Percentiles rank a stretch among this genome's conserved stretches.
phyloP scores from a whole-genome alignment of 2,888 invertebrate species.

The Drosophila sordidula region DNA sequence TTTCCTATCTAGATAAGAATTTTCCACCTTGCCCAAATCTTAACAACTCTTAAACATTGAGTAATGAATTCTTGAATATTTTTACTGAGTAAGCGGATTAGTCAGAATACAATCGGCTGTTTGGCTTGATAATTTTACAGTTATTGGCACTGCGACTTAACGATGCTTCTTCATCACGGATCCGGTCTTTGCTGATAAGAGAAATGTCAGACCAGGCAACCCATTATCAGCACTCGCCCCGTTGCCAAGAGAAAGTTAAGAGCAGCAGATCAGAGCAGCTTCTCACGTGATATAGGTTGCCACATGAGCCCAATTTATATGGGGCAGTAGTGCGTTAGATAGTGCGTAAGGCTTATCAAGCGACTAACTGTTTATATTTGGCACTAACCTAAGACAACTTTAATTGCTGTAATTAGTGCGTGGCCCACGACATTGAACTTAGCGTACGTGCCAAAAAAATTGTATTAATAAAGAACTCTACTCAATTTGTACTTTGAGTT shows the following conservation, averaged over 20 bases:
- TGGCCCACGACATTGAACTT: constrained; percentile 28
- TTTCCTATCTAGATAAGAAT: no score
- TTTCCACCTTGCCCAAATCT: no score
- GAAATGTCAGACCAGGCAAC: constrained; percentile 48
- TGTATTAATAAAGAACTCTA: background rate
- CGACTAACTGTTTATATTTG: background rate
- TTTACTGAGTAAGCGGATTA: constrained; percentile 42
- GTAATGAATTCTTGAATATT: background rate
- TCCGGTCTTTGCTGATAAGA: constrained; percentile 58
- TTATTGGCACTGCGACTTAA: constrained; percentile 41
- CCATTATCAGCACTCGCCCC: constrained; percentile 51
- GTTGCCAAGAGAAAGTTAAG: constrained; percentile 43
- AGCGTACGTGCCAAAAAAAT: background rate
- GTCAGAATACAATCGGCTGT: constrained; percentile 44
- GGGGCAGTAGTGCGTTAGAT: constrained; percentile 63
- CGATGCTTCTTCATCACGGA: constrained; percentile 35
- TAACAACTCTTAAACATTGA: background rate
- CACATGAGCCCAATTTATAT: constrained; percentile 24
- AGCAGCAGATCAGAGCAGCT: background rate
- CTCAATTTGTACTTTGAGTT: constrained; percentile 16
- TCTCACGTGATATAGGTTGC: constrained; percentile 33
- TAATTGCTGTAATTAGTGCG: constrained; percentile 46
- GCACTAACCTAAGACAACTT: constrained; percentile 66
- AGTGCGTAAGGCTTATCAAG: constrained; percentile 58
- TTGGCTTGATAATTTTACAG: constrained; percentile 43